phyloP scores from a whole-genome alignment of 2,113 vertebrate species.

The Periophthalmodon schlosseri region DNA sequence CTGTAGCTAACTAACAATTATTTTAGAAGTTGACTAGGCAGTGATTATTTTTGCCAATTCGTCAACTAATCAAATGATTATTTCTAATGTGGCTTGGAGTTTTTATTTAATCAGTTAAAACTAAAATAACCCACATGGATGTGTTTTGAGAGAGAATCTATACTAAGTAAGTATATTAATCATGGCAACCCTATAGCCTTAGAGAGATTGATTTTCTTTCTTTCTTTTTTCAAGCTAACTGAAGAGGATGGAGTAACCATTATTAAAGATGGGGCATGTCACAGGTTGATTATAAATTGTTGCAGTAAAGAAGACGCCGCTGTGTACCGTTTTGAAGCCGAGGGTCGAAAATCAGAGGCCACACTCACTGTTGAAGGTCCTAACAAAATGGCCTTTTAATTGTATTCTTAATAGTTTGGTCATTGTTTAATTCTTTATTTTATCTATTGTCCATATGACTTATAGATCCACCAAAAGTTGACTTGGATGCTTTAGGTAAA shows the following conservation, averaged over 20 bases:
- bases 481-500: constrained; percentile 71
- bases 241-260: constrained; percentile 72
- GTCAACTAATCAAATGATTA: too few relatives aligned
- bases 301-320: constrained; percentile 79
- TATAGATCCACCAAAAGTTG: constrained; percentile 83
- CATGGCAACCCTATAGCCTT: too few relatives aligned
- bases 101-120: too few relatives aligned
- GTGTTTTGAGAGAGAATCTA: too few relatives aligned
- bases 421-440: not conserved
- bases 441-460: not conserved
- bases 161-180: too few relatives aligned
- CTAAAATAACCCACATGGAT: too few relatives aligned
- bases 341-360: constrained; percentile 79
- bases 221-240: constrained; percentile 72
- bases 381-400: not conserved
- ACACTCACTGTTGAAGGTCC: constrained; percentile 74
- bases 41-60: too few relatives aligned
- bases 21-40: too few relatives aligned
- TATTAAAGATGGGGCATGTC: constrained; percentile 80
- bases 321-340: constrained; percentile 84
- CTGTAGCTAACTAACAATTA: too few relatives aligned
- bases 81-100: too few relatives aligned
- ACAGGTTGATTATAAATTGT: constrained; percentile 76
- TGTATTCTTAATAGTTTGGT: not conserved
- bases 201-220: not conserved